A percentile compares a stretch with the other conserved stretches of the same genome.
These are phyloP conservation scores for Ceraclea dissimilis DNA, from an alignment of 2,888 invertebrate species.

Conservation along the genomic window DNA sequence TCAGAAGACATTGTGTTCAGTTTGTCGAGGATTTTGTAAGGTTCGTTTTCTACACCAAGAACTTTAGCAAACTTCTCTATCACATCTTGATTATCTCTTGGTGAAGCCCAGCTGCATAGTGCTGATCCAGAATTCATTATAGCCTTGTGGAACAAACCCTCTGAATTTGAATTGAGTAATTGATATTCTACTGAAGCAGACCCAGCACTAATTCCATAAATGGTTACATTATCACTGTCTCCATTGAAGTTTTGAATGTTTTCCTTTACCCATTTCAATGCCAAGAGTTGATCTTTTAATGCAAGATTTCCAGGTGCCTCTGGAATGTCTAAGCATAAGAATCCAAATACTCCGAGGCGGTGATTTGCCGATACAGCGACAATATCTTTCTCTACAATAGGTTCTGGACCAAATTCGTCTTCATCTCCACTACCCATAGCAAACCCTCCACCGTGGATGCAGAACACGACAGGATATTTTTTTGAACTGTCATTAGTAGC, in stretches of 20 bases:
- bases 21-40: slow-evolving; percentile 32
- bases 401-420: slow-evolving; percentile 27
- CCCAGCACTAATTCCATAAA: slow-evolving; percentile 22
- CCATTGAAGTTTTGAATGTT: slow-evolving; percentile 20
- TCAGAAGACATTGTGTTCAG: slow-evolving; percentile 27
- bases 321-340: slow-evolving; percentile 20
- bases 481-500: slow-evolving; percentile 4
- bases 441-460: slow-evolving; percentile 31
- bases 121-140: slow-evolving; percentile 19
- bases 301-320: slow-evolving; percentile 20
- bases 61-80: neutral
- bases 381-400: slow-evolving; percentile 22
- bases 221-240: slow-evolving; percentile 18
- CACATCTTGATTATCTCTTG: neutral
- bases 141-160: slow-evolving; percentile 18
- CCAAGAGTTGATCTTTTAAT: slow-evolving; percentile 22
- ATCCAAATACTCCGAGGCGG: slow-evolving; percentile 28
- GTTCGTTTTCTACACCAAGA: slow-evolving; percentile 29
- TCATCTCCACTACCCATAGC: slow-evolving; percentile 26
- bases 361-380: slow-evolving; percentile 31
- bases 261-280: slow-evolving; percentile 18
- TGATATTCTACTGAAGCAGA: slow-evolving; percentile 21
- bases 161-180: slow-evolving; percentile 14
- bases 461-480: slow-evolving; percentile 16
- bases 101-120: slow-evolving; percentile 16